Base-by-base conservation (phyloP, 1,140 invertebrate genomes). In the Asobara japonica region DNA sequence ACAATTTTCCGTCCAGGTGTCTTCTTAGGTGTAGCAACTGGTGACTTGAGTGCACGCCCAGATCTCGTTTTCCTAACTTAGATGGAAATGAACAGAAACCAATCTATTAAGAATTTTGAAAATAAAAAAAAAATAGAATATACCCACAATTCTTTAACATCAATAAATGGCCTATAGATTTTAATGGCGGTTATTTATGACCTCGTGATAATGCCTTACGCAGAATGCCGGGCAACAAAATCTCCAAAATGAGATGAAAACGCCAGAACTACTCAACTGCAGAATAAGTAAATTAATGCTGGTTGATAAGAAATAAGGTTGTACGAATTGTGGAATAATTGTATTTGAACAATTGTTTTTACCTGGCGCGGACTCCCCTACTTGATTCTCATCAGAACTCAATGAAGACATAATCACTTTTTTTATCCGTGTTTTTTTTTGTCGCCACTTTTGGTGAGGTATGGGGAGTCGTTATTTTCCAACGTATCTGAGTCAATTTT, bases 321-420 rank as follows among this genome's bases (percentile, higher is more conserved):
- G 25, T 25, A 6, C 1, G 1, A 16, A 2, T 25, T 56, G 51
- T 11, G 22, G 18, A 56, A n/a, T 51, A 20, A 2, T 51, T 4
- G 13, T n/a, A n/a, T n/a, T n/a, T n/a, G n/a, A n/a, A n/a, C n/a
- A n/a, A 56, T 56, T 56, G 51, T 27, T 56, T 27, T 8, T 82
- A 85, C 84, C 83, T 78, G 82, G 78, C 66, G 83, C 82, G 31
- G 66, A 78, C 56, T 80, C 74, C 30, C 72, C 67, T n/a, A 81
- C 69, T 66, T 85, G 83, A 69, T 60, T 81, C 30, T 85, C 84
- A 51, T 85, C 84, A 75, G 82, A 83, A 74, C 84, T 85, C 67
- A 82, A 76, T 45, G 84, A 84, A 72, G 83, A 84, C 84, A 84
- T 85, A 62, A 13, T 45, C 41, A 16, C 1, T 2, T 16, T 5